These are phyloP conservation scores for Forficula auricularia DNA, from an alignment of 1,140 invertebrate genomes.

Conservation along the genomic window DNA sequence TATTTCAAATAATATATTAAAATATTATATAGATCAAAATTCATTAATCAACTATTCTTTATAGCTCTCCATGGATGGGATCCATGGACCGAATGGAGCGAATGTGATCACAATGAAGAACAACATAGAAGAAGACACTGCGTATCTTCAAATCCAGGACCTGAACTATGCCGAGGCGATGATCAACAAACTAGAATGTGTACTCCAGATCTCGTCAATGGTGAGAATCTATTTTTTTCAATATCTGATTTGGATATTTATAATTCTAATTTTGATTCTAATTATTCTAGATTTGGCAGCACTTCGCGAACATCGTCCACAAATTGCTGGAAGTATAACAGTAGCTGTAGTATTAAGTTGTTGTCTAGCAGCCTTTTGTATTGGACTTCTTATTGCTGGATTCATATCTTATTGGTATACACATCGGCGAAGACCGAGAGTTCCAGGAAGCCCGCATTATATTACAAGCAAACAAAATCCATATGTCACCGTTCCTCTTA, in stretches of 20 bases:
- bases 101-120: conserved; percentile 41
- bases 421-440: conserved; percentile 28
- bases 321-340: conserved; percentile 20
- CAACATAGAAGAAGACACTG: conserved; percentile 46
- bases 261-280: no score
- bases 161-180: conserved; percentile 43
- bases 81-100: conserved; percentile 50
- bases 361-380: conserved; percentile 29
- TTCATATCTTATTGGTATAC: conserved; percentile 27
- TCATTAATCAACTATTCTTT: conserved; percentile 10
- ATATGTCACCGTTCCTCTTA: conserved; percentile 61
- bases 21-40: not conserved
- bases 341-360: conserved; percentile 36
- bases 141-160: conserved; percentile 27
- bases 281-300: conserved; percentile 16
- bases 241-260: no score
- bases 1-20: no score
- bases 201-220: conserved; percentile 12
- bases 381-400: conserved; percentile 25
- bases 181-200: conserved; percentile 46
- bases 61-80: conserved; percentile 38
- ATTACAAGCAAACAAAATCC: conserved; percentile 61
- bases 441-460: conserved; percentile 55
- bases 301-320: no score
- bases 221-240: no score